Base-by-base conservation (phyloP, 2,888 invertebrate species). In the Glaucopsyche alexis region DNA sequence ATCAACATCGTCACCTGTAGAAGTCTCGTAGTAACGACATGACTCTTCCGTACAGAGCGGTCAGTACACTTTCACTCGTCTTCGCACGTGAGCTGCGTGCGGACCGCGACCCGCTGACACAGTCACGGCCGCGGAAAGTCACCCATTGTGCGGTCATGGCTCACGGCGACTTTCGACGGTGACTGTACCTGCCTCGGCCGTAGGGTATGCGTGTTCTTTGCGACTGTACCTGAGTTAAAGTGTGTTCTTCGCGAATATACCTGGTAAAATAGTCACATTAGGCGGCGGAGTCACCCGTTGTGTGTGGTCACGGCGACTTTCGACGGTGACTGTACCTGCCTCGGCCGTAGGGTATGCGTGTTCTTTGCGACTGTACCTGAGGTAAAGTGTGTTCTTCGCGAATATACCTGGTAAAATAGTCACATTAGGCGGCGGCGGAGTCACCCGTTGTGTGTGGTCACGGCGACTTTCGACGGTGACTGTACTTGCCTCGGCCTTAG, bases 91-190 rank as follows among this genome's bases (percentile, higher is more conserved):
- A 60, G 60, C 14, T 11, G 38, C 60, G 29, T 60, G 29, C 60
- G 14, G 60, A 13, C 13, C 66, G 42, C 42, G 86, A 81, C 88
- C 88, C 80, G 81, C 76, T 90, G 85, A 87, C 90, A 85, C 81
- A 89, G 85, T 86, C 86, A 86, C 82, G 86, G 85, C 80, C 85
- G 78, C 79, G 88, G 88, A 88, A 89, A 89, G 55, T 8, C 45
- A 19, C 67, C 76, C 72, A 79, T 79, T 79, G 78, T 80, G 75
- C 71, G 71, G 72, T 74, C 75, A 29, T 4, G 29, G 29, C 29
- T 74, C 75, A 29, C 29, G 29, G 29, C 29, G 29, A 74, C 77
- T 77, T 77, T 78, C 79, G 74, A 77, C 75, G 73, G 73, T 72
- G 74, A 77, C 47, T 64, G 60, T 64, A 47, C 49, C 29, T 11